These are phyloP conservation scores for Agonopterix heracliana DNA, from an alignment of 2,888 invertebrate species.

Conservation along the genomic window DNA sequence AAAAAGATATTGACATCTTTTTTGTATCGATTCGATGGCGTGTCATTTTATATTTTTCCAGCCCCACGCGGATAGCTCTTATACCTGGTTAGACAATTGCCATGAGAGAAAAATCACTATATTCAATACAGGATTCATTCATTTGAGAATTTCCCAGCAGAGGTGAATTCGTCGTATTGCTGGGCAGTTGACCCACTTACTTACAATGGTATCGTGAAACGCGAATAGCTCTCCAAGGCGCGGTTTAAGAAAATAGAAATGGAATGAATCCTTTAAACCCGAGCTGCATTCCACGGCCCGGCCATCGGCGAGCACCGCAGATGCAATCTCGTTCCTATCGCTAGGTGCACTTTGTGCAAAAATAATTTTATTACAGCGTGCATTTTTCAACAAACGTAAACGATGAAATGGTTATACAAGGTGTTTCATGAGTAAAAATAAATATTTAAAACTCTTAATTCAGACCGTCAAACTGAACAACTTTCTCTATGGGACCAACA, in stretches of 20 bases:
- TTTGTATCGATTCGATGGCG: too few species aligned
- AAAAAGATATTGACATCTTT: too few species aligned
- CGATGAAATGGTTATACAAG: neutral
- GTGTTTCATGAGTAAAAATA: too few species aligned
- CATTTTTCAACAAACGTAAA: too few species aligned
- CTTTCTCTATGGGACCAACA: too few species aligned
- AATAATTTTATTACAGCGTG: slow-evolving; percentile 5
- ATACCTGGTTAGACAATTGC: neutral
- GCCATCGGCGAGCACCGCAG: neutral
- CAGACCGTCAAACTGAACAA: too few species aligned
- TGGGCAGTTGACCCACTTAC: slow-evolving; percentile 37
- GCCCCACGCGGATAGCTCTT: neutral
- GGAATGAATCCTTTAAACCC: slow-evolving; percentile 43
- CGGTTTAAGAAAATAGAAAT: slow-evolving; percentile 42
- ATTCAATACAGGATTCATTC: slow-evolving; percentile 6
- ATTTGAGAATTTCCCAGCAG: slow-evolving; percentile 16
- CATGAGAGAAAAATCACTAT: neutral
- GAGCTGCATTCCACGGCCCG: slow-evolving; percentile 20
- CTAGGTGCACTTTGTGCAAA: slow-evolving; percentile 8
- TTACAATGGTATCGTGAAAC: slow-evolving; percentile 28
- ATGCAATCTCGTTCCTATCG: slow-evolving; percentile 8
- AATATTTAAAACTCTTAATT: too few species aligned
- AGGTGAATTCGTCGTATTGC: slow-evolving; percentile 22
- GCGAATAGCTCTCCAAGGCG: slow-evolving; percentile 29
- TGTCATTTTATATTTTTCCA: too few species aligned